Percentiles rank a stretch among this genome's conserved stretches.
phyloP scores from a whole-genome alignment of 2,797 vertebrate species.

The Harpagifer antarcticus region DNA sequence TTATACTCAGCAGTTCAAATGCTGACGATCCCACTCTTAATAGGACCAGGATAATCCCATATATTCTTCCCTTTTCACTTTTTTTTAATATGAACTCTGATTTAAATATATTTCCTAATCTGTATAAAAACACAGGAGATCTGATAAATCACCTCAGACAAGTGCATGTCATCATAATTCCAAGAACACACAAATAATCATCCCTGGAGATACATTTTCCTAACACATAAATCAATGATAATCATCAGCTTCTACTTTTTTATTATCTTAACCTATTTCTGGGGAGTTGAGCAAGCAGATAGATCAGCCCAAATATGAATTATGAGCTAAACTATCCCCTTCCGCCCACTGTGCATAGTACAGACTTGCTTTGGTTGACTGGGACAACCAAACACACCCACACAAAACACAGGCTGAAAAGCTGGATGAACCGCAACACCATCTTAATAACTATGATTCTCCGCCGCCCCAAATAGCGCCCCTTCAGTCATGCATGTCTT shows the following conservation, averaged over 20 bases:
- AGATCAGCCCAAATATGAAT: slow-evolving; percentile 39
- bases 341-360: slow-evolving; percentile 1
- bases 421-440: slow-evolving; percentile 21
- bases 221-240: background rate
- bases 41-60: slow-evolving; percentile 9
- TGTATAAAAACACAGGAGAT: background rate
- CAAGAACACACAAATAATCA: slow-evolving; percentile 6
- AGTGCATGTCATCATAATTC: background rate
- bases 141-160: background rate
- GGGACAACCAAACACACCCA: slow-evolving; percentile 46
- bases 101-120: slow-evolving; percentile 1
- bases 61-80: background rate
- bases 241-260: background rate
- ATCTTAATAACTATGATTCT: slow-evolving; percentile 21
- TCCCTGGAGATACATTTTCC: background rate
- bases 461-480: background rate
- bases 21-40: slow-evolving; percentile 6
- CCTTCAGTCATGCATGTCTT: background rate
- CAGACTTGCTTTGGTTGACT: slow-evolving; percentile 36
- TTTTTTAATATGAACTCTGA: background rate
- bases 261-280: slow-evolving; percentile 1
- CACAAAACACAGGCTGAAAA: slow-evolving; percentile 15
- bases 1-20: slow-evolving; percentile 12
- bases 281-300: background rate
- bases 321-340: slow-evolving; percentile 25